A percentile compares a stretch with the other conserved stretches of the same genome.
These are phyloP conservation scores for Mactromeris polynyma DNA, from an alignment of 2,888 invertebrate species.

Conservation along the genomic window DNA sequence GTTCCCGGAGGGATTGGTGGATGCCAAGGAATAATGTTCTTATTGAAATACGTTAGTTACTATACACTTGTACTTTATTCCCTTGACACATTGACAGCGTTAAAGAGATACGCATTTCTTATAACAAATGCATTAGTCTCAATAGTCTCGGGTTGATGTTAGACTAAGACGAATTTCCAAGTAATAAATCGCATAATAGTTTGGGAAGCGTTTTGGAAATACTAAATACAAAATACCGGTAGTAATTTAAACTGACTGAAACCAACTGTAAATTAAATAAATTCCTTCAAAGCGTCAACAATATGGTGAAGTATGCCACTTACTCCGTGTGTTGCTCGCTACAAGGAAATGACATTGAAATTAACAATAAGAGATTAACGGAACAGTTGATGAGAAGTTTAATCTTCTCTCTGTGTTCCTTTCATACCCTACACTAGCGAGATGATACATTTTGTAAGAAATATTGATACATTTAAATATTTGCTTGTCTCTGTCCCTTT, in stretches of 20 bases:
- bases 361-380: not conserved
- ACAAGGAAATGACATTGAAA: not conserved
- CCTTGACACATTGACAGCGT: conserved; percentile 38
- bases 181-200: conserved; percentile 26
- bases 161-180: not conserved
- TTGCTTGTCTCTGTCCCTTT: no score
- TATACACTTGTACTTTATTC: conserved; percentile 49
- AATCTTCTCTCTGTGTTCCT: no score
- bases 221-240: conserved; percentile 1
- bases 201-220: not conserved
- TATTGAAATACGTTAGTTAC: conserved; percentile 55
- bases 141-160: not conserved
- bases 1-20: conserved; percentile 56
- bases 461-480: no score
- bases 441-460: no score
- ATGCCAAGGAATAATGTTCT: conserved; percentile 57
- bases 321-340: not conserved
- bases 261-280: conserved; percentile 13
- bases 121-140: conserved; percentile 61
- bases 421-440: no score
- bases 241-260: conserved; percentile 14
- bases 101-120: conserved; percentile 65
- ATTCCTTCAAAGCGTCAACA: not conserved
- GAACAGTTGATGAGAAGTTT: not conserved
- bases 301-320: not conserved